These are phyloP conservation scores for Parotocinclus haroldoi DNA, from an alignment of 2,797 vertebrate species.

Conservation along the genomic window DNA sequence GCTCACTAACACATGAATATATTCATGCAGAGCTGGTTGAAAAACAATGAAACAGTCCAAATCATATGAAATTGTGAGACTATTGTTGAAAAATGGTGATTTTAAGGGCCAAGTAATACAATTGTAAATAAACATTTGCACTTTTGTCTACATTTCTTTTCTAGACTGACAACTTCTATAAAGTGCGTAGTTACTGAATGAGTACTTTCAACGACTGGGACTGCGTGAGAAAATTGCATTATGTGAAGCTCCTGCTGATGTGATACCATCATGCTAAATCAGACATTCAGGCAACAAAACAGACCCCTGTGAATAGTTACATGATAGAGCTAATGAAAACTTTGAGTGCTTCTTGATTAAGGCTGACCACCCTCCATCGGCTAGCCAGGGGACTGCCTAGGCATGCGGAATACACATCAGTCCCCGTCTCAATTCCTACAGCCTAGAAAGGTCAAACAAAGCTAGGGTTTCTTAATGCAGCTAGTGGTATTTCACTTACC, in stretches of 20 bases:
- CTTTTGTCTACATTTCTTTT: background rate
- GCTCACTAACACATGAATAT: too few species aligned
- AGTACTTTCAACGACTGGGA: constrained; percentile 20
- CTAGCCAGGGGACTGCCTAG: constrained; percentile 35
- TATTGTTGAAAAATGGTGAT: too few species aligned
- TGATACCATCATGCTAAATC: constrained; percentile 45
- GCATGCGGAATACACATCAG: constrained; percentile 54
- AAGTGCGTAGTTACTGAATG: constrained; percentile 16
- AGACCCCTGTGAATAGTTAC: constrained; percentile 45
- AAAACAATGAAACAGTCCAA: background rate
- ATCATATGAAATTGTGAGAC: background rate
- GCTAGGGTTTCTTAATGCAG: constrained; percentile 49
- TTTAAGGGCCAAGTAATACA: too few species aligned
- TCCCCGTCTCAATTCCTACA: constrained; percentile 45
- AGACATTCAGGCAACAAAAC: constrained; percentile 43
- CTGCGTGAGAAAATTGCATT: constrained; percentile 24
- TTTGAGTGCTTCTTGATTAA: constrained; percentile 46
- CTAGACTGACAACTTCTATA: constrained; percentile 1
- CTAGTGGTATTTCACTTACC: constrained; percentile 76
- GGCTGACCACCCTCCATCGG: constrained; percentile 40
- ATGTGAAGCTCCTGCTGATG: constrained; percentile 38
- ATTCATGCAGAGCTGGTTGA: background rate
- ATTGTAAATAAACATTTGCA: too few species aligned
- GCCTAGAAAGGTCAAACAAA: constrained; percentile 30
- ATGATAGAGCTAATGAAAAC: constrained; percentile 45